phyloP scores from a whole-genome alignment of 2,113 vertebrate species.

The Lasiurus cinereus region DNA sequence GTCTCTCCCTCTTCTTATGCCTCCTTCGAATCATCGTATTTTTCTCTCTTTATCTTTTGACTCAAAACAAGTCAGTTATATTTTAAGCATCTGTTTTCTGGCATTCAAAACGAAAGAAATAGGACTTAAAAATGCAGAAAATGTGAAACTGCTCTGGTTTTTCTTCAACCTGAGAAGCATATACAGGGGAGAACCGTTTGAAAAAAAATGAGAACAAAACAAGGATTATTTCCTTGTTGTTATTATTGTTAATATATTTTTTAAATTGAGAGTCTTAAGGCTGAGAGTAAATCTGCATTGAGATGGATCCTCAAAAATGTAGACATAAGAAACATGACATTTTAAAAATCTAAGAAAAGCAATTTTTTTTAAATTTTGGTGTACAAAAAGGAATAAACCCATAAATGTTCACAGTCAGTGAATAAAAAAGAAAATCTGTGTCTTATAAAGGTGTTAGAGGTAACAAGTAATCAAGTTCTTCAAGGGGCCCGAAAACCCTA shows the following conservation, averaged over 20 bases:
- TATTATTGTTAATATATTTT: background rate
- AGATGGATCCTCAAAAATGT: background rate
- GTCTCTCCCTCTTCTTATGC: background rate
- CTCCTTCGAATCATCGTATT: background rate
- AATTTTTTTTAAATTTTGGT: background rate
- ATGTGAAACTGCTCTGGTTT: background rate
- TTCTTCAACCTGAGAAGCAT: background rate
- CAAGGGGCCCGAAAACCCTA: background rate
- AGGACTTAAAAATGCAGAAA: background rate
- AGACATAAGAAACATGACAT: background rate
- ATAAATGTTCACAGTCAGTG: background rate
- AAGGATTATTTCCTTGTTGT: background rate
- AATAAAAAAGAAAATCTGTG: background rate
- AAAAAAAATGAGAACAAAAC: background rate
- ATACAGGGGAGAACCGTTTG: background rate
- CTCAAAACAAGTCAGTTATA: background rate
- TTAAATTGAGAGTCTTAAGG: background rate
- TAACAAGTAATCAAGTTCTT: conserved; percentile 37
- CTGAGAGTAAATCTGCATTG: background rate
- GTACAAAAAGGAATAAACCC: background rate
- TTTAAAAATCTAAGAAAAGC: background rate
- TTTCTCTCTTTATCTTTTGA: background rate
- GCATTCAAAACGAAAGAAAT: background rate
- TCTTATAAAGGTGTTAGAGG: conserved; percentile 13
- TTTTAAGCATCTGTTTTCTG: background rate